Base-by-base conservation (phyloP, 2,888 invertebrate genomes). In the Gryllus longicercus region DNA sequence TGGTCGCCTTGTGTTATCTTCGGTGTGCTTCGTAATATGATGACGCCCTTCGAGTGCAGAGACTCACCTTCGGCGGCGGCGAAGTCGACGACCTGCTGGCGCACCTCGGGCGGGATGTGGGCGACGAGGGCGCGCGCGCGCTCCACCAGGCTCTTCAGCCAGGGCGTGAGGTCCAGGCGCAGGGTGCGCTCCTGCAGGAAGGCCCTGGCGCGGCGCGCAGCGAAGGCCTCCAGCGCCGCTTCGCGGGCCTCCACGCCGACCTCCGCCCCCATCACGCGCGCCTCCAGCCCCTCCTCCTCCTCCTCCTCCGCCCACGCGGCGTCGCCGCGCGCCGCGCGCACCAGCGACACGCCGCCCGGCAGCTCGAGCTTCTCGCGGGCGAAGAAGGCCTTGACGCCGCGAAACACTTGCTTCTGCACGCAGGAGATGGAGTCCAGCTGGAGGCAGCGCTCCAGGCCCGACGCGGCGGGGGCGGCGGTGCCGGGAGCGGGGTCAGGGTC, bases 381-480 rank as follows among this genome's bases (percentile, higher is more conserved):
- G 84, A 92, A 91, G 85, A 92, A 88, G 51, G 89, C 88, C 85
- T 89, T 89, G 76, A 91, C 90, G 84, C 88, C 89, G 82, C 90
- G 88, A 88, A 88, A 91, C 81, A 91, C 86, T 50, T 89, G 89
- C 84, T 89, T 87, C 87, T 92, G 92, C 82, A 91, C 87, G 87
- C 92, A 92, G 83, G 91, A 90, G 83, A 92, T 91, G 81, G 91
- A 91, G 87, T 92, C 91, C 85, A 89, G 88, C 83, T 89, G 87
- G 82, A 91, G 87, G 85, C 92, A 92, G 83, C 90, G 89, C 84
- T 90, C 88, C 84, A 91, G 21, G 11, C 49, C 16, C 5, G 75
- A 85, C 85, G n/a, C 92, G 91, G 83, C 91, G 90, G 81, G n/a
- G 74, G 74, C 16, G 74, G 74, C 85, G 85, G 51, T 38, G 38